phyloP scores from a whole-genome alignment of 2,797 vertebrate genomes.

The Champsocephalus gunnari region DNA sequence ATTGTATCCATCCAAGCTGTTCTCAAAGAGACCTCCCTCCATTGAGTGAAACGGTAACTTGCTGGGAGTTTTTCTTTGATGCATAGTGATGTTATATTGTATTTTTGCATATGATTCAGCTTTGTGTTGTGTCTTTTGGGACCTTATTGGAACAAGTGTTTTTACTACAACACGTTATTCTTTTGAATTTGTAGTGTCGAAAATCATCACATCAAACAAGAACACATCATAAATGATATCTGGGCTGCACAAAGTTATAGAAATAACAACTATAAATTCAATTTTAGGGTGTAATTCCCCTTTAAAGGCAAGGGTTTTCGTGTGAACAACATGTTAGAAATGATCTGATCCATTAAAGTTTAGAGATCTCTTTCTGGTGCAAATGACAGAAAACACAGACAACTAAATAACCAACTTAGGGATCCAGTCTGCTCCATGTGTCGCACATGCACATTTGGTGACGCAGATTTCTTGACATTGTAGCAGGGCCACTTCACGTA shows the following conservation, averaged over 20 bases:
- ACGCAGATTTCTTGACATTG: slow-evolving; percentile 67
- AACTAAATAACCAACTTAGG: neutral
- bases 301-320: neutral
- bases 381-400: neutral
- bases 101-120: neutral
- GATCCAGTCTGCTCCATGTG: neutral
- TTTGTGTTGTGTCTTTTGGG: neutral
- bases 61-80: too few species aligned
- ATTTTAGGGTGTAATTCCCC: slow-evolving; percentile 1
- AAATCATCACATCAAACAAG: neutral
- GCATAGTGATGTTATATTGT: neutral
- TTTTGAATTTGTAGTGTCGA: neutral
- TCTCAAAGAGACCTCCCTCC: too few species aligned
- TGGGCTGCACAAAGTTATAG: neutral
- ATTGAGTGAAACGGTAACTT: too few species aligned
- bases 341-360: neutral
- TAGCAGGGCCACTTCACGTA: neutral
- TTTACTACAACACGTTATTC: too few species aligned
- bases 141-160: neutral
- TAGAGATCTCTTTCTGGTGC: neutral
- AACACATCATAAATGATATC: neutral
- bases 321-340: neutral
- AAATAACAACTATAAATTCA: neutral
- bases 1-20: too few species aligned
- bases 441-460: slow-evolving; percentile 28